Evolutionary conservation across 2,888 invertebrate genomes (phyloP), one percentile per base, ranked within the genome.

Genomic region (Zygothrica quintamaculata): DNA sequence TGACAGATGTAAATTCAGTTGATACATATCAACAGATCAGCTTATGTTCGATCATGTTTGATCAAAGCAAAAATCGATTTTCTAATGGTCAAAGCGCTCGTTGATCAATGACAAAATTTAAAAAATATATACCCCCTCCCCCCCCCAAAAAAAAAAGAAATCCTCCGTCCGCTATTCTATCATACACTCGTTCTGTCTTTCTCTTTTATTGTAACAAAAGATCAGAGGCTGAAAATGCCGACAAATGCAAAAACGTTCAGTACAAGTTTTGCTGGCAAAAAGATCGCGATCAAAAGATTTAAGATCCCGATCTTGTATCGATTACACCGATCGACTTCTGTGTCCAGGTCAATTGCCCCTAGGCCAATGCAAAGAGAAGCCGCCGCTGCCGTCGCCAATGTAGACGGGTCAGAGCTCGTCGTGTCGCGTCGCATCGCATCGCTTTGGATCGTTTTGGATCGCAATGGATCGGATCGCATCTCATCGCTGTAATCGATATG

Each of bases 241-340:
- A 61, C 66, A 58, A 40, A 55, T 44, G 40, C 42, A 68, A 52
- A 56, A 81, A 58, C 56, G 60, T 66, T 56, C 40, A 55, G 51
- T 69, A 18, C 53, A 67, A 43, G 47, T 43, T 62, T 60, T 12
- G 31, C 50, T 46, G 51, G 61, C 46, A 18, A 48, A 26, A 50
- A 74, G 53, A 56, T 50, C 46, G 46, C 46, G 46, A 76, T 71
- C 44, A 26, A 16, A 51, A 73, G 43, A 33, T 47, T 25, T 25
- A n/a, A 62, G 40, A 34, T 31, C 1, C 5, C 5, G 48, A 44
- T 51, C 42, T 40, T 39, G 72, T 88, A 88, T 88, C 84, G 80
- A 88, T 88, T 88, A 84, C 88, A 88, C 76, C 84, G 75, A 71
- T 81, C 81, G 78, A 85, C 88, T 84, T 81, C 85, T 84, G 84